phyloP scores from a whole-genome alignment of 2,797 vertebrate species.

The Sarcoramphus papa region DNA sequence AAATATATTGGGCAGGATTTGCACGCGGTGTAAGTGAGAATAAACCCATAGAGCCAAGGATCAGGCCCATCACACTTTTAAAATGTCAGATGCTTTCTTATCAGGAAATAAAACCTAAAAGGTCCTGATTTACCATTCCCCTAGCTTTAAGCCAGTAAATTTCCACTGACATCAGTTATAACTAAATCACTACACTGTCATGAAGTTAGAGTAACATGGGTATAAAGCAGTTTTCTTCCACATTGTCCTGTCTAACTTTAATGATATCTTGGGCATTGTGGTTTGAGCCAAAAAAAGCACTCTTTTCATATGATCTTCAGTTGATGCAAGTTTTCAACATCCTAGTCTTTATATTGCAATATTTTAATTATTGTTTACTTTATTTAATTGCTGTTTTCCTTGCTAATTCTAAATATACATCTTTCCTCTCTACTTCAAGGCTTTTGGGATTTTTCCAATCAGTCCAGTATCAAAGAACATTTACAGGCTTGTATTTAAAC shows the following conservation, averaged over 20 bases:
- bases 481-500: background rate
- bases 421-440: background rate
- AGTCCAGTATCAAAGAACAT: constrained; percentile 18
- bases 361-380: constrained; percentile 37
- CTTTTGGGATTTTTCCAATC: constrained; percentile 27
- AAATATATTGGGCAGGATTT: background rate
- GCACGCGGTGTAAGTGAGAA: background rate
- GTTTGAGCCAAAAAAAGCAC: background rate
- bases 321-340: background rate
- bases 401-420: constrained; percentile 34
- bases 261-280: background rate
- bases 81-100: background rate
- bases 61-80: background rate
- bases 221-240: background rate
- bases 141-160: background rate
- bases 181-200: background rate
- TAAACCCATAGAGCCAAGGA: background rate
- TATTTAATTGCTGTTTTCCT: constrained; percentile 43
- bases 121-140: background rate
- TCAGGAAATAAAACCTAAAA: background rate
- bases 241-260: background rate
- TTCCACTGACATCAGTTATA: background rate
- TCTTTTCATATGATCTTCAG: background rate
- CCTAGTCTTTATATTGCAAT: background rate
- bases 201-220: background rate